Percentiles rank a stretch among this genome's conserved stretches.
Evolutionary conservation across 1,140 invertebrate species (phyloP).

Genomic region (Heliconius eleuchia): DNA sequence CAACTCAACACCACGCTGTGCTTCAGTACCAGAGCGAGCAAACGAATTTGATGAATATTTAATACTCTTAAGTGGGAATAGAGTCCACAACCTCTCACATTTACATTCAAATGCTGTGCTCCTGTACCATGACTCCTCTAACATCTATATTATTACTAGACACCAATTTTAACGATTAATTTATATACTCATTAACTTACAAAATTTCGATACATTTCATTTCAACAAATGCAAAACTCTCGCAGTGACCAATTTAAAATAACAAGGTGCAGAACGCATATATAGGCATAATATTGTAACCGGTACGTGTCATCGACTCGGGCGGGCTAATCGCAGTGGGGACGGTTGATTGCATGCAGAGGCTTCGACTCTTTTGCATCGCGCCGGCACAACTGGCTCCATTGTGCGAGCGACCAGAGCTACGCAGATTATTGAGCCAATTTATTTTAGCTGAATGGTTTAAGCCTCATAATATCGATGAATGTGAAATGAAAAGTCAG

Average conservation of each 20-base stretch:
- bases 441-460: slow-evolving; percentile 49
- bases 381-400: slow-evolving; percentile 50
- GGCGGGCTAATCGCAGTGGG: slow-evolving; percentile 57
- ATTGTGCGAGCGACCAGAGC: slow-evolving; percentile 58
- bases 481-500: slow-evolving; percentile 26
- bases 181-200: background rate
- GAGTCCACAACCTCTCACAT: no score
- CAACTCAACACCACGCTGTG: no score
- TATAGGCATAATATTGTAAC: slow-evolving; percentile 53
- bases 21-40: no score
- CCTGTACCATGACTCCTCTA: no score
- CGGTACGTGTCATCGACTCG: slow-evolving; percentile 55
- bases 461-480: slow-evolving; percentile 28
- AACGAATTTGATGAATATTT: no score
- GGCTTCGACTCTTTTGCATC: slow-evolving; percentile 49
- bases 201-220: slow-evolving; percentile 12
- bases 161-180: background rate
- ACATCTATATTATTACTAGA: background rate
- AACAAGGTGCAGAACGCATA: slow-evolving; percentile 55
- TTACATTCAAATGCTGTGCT: no score
- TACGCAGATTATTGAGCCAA: slow-evolving; percentile 59
- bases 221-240: slow-evolving; percentile 13
- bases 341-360: slow-evolving; percentile 60
- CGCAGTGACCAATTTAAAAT: slow-evolving; percentile 57
- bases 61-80: no score